These are phyloP conservation scores for Pocillopora grandis DNA, from an alignment of 92 coral and sea anemone species.

Conservation along the genomic window DNA sequence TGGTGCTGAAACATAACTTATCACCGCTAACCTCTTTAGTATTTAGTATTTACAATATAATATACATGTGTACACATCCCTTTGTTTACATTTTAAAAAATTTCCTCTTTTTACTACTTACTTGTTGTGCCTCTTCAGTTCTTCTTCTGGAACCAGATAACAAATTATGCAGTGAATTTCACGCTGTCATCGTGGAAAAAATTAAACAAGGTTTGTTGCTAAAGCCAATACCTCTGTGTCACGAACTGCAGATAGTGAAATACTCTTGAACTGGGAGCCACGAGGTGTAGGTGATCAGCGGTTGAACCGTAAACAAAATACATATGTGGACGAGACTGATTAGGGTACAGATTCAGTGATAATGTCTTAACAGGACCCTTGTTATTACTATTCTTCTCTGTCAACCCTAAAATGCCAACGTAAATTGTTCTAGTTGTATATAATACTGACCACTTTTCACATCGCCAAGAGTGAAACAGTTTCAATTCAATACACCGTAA, in stretches of 20 bases:
- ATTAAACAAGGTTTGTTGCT: conserved; percentile 69
- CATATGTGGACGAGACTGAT: too few relatives aligned
- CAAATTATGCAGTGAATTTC: conserved; percentile 79
- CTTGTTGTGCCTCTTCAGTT: conserved; percentile 43
- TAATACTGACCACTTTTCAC: too few relatives aligned
- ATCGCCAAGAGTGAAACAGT: too few relatives aligned
- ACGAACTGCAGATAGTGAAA: not conserved
- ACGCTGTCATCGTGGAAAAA: conserved; percentile 75
- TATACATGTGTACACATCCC: not conserved
- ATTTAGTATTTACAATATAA: not conserved
- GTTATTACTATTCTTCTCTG: too few relatives aligned
- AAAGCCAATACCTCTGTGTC: not conserved
- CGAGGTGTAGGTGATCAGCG: not conserved
- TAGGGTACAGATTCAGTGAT: too few relatives aligned
- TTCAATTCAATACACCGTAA: too few relatives aligned
- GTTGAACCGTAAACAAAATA: too few relatives aligned
- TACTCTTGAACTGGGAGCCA: not conserved
- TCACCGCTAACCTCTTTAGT: too few relatives aligned
- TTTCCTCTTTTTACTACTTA: not conserved
- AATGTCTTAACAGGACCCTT: too few relatives aligned
- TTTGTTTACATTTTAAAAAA: not conserved
- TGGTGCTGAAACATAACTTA: too few relatives aligned
- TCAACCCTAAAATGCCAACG: too few relatives aligned
- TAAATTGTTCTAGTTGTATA: too few relatives aligned
- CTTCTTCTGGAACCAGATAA: conserved; percentile 81